phyloP scores from a whole-genome alignment of 2,888 invertebrate genomes.

The Physocephala rufipes region DNA sequence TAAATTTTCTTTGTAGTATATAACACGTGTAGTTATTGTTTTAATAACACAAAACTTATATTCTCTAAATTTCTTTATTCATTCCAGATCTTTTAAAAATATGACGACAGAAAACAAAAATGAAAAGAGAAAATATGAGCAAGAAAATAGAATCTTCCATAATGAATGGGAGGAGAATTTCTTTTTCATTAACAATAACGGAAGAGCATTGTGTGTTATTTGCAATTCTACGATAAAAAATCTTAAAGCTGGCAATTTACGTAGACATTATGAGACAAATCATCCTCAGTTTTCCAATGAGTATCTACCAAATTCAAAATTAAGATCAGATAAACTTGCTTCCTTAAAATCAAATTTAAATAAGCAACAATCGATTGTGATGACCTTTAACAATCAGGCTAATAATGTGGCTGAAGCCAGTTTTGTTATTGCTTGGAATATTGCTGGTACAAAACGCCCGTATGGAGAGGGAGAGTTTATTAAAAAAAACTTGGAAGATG shows the following conservation, averaged over 20 bases:
- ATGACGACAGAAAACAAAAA: conserved; percentile 2
- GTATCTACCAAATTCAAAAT: neutral
- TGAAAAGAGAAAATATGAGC: neutral
- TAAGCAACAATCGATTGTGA: neutral
- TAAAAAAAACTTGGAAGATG: conserved; percentile 11
- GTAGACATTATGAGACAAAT: conserved; percentile 1
- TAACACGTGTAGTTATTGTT: conserved; percentile 13
- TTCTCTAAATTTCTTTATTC: conserved; percentile 6
- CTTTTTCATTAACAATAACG: neutral
- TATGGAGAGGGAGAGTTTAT: conserved; percentile 17
- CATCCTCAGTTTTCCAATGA: neutral
- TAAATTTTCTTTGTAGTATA: conserved; percentile 35
- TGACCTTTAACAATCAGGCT: neutral
- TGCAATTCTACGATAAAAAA: neutral
- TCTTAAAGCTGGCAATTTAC: conserved; percentile 4
- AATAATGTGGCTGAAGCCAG: neutral
- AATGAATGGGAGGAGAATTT: conserved; percentile 13
- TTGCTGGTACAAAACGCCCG: neutral
- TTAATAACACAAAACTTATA: conserved; percentile 7
- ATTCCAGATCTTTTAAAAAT: neutral
- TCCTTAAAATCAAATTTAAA: conserved; percentile 15
- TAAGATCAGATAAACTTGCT: conserved; percentile 6
- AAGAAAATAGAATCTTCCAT: neutral
- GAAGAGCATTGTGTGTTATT: conserved; percentile 1
- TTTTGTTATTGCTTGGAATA: conserved; percentile 8